Base-by-base conservation (phyloP, 1,140 invertebrate genomes). In the Aphelenchoides besseyi region DNA sequence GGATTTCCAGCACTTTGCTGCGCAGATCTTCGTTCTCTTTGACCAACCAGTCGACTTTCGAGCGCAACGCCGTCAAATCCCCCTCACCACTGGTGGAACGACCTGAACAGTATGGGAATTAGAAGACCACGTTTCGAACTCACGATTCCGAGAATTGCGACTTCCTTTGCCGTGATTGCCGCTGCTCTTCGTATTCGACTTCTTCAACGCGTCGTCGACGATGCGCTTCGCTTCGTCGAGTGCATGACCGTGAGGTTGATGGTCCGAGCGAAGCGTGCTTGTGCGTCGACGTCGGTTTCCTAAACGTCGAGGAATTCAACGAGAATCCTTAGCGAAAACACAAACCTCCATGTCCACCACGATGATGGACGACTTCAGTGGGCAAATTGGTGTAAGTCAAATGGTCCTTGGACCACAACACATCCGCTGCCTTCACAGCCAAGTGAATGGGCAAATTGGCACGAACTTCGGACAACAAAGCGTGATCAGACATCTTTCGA, bases 361-460 rank as follows among this genome's bases (percentile, higher is more conserved):
- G 36, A 53, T 53, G 63, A 53, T 69, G 68, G 29, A 23, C 33
- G 8, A 32, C 35, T 16, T 70, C 57, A 12, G 69, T 33, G 23
- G 66, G 28, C 5, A 70, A 18, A 36, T 70, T 29, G 26, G 69
- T 69, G 54, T 71, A 68, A n/a, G 37, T 62, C 18, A 23, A 61
- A 23, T 54, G 55, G 29, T 36, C 33, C 8, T 33, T 23, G 33
- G 28, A 68, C 16, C 23, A 68, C 18, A 69, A 2, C 16, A 16
- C 23, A 12, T 70, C 69, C 23, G 67, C 69, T n/a, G 68, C 67
- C 33, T 70, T 55, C 9, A 70, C 16, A 32, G 36, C 35, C n/a
- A 28, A 29, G 26, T 16, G 29, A 29, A 63, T 30, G 18, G 63
- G 26, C 28, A 67, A 35, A 67, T 69, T 70, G 1, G 69, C 28